Conservation (phyloP, 2,888 invertebrate genomes). For the Neoscelio sp. region DNA sequence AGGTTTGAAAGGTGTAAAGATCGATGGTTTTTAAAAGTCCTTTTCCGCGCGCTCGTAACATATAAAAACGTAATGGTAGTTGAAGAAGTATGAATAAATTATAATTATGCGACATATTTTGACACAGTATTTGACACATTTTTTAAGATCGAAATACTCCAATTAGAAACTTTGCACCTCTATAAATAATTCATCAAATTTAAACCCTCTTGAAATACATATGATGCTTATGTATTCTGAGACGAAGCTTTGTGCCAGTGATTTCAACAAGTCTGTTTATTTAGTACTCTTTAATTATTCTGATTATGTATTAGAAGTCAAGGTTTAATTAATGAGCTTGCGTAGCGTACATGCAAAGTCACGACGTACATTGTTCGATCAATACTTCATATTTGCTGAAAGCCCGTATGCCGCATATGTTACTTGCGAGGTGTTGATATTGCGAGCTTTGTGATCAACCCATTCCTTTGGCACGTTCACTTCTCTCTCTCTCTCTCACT, state of each 20-base stretch:
- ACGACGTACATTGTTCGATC: slow-evolving; percentile 29
- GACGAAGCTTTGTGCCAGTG: slow-evolving; percentile 2
- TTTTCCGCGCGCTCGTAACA: slow-evolving; percentile 1
- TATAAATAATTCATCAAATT: slow-evolving; percentile 21
- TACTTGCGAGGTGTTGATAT: slow-evolving; percentile 25
- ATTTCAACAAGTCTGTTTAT: slow-evolving; percentile 25
- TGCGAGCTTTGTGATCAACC: slow-evolving; percentile 14
- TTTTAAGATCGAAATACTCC: neutral
- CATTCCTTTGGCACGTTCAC: slow-evolving; percentile 18
- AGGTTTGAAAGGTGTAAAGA: slow-evolving; percentile 39
- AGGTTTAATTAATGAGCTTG: slow-evolving; percentile 28
- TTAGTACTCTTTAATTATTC: slow-evolving; percentile 28
- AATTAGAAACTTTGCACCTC: neutral
- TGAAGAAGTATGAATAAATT: too few relatives aligned
- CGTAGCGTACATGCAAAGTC: slow-evolving; percentile 31
- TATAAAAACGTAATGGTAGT: slow-evolving; percentile 1
- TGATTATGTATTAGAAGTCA: slow-evolving; percentile 32
- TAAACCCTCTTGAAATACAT: slow-evolving; percentile 7
- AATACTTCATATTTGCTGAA: slow-evolving; percentile 34
- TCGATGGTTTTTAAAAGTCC: neutral
- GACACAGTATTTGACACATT: neutral
- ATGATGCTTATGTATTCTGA: neutral
- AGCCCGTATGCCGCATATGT: neutral
- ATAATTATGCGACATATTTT: slow-evolving; percentile 9
- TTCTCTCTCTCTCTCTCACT: neutral